phyloP scores from a whole-genome alignment of 1,140 invertebrate species.

The Luehdorfia chinensis region DNA sequence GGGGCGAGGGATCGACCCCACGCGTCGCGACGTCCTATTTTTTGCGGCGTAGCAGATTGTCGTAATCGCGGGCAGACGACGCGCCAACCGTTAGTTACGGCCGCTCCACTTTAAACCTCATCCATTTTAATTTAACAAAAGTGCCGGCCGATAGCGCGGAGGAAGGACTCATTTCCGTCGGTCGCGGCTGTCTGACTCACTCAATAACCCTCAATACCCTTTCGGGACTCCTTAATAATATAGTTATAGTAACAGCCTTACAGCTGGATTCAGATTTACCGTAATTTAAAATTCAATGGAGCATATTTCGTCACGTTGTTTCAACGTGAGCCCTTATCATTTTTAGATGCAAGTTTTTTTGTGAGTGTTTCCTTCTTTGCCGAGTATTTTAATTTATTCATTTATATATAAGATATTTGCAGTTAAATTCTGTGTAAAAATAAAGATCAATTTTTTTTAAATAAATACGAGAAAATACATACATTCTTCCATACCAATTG shows the following conservation, averaged over 20 bases:
- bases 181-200: constrained; percentile 44
- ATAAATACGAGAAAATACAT: no score
- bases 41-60: constrained; percentile 50
- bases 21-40: constrained; percentile 60
- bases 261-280: no score
- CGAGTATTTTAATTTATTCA: no score
- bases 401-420: no score
- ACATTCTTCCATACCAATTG: no score
- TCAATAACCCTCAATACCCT: constrained; percentile 3
- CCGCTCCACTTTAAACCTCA: constrained; percentile 73
- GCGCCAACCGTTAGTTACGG: constrained; percentile 69
- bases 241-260: neutral
- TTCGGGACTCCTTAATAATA: constrained; percentile 5
- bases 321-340: no score
- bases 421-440: no score
- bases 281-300: no score
- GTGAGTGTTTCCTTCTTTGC: no score
- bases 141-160: constrained; percentile 72
- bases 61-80: constrained; percentile 57
- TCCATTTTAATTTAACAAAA: constrained; percentile 77
- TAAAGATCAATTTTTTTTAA: no score
- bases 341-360: no score
- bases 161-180: constrained; percentile 72
- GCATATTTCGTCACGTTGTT: no score
- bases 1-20: constrained; percentile 42